These are phyloP conservation scores for Aethina tumida DNA, from an alignment of 1,140 invertebrate species.

Conservation along the genomic window DNA sequence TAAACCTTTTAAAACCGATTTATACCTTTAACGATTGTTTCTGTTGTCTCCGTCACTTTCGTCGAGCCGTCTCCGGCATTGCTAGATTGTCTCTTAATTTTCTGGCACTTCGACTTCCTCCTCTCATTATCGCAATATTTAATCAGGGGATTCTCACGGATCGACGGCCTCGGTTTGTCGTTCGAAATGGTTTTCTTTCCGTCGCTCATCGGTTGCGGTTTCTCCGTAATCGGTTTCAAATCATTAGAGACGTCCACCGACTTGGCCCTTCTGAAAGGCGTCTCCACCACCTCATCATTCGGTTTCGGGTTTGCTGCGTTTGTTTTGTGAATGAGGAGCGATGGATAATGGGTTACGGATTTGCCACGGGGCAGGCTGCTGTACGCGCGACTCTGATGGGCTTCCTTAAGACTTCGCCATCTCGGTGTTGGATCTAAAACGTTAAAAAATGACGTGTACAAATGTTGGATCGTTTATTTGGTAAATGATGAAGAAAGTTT, in stretches of 20 bases:
- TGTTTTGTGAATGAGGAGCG: conserved; percentile 24
- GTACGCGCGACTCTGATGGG: conserved; percentile 45
- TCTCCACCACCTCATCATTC: too few relatives aligned
- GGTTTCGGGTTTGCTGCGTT: conserved; percentile 12
- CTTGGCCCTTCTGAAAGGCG: conserved; percentile 20
- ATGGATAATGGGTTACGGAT: conserved; percentile 32
- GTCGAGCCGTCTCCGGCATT: too few relatives aligned
- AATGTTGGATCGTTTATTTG: conserved; percentile 1
- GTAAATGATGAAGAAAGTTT: neutral
- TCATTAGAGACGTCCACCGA: conserved; percentile 22
- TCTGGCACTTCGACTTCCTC: too few relatives aligned
- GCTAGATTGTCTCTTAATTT: too few relatives aligned
- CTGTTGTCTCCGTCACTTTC: too few relatives aligned
- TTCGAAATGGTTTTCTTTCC: too few relatives aligned
- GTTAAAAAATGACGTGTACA: conserved; percentile 6
- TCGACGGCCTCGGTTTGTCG: conserved; percentile 9
- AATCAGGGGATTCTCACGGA: too few relatives aligned
- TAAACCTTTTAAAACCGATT: too few relatives aligned
- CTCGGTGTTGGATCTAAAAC: conserved; percentile 42
- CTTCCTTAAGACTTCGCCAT: conserved; percentile 43
- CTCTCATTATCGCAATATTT: too few relatives aligned
- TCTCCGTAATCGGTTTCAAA: neutral
- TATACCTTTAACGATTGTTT: too few relatives aligned
- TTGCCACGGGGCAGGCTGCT: conserved; percentile 43
- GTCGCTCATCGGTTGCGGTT: too few relatives aligned